Evolutionary conservation across 2,113 vertebrate genomes (phyloP).

Genomic region (Coryphaenoides rupestris): DNA sequence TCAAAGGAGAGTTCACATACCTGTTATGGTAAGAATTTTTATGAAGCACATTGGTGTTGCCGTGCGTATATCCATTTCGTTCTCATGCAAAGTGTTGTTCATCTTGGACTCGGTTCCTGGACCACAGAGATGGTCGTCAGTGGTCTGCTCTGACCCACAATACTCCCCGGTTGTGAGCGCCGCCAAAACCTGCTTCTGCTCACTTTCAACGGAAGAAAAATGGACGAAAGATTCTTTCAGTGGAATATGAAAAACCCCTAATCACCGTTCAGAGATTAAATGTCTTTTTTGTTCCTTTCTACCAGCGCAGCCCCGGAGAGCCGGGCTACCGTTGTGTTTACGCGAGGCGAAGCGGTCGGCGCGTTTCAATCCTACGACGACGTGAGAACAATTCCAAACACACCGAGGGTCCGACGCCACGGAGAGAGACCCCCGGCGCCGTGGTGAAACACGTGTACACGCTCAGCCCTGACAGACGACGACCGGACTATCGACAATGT

Average conservation of each 20-base stretch:
- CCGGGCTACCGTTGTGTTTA: slow-evolving; percentile 13
- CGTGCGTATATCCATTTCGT: slow-evolving; percentile 62
- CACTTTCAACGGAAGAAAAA: slow-evolving; percentile 13
- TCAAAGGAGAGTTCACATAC: slow-evolving; percentile 49
- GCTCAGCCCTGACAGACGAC: neutral
- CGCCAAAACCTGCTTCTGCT: slow-evolving; percentile 40
- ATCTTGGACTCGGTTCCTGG: slow-evolving; percentile 56
- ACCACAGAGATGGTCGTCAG: slow-evolving; percentile 25
- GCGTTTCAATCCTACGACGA: slow-evolving; percentile 7
- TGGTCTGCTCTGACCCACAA: slow-evolving; percentile 45
- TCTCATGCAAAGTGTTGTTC: slow-evolving; percentile 54
- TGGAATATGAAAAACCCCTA: slow-evolving; percentile 19
- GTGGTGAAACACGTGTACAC: no score
- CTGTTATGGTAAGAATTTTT: slow-evolving; percentile 44
- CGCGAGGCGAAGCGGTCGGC: slow-evolving; percentile 5
- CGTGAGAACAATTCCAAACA: neutral
- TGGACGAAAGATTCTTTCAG: slow-evolving; percentile 36
- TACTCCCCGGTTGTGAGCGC: slow-evolving; percentile 34
- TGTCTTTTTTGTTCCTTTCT: no score
- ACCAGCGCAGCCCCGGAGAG: neutral
- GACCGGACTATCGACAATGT: neutral
- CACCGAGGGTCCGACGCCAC: neutral
- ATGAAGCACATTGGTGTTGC: slow-evolving; percentile 38
- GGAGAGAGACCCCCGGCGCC: no score
- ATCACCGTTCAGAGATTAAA: neutral